Base-by-base conservation (phyloP, 2,797 vertebrate species). In the Arnoldichthys spilopterus region DNA sequence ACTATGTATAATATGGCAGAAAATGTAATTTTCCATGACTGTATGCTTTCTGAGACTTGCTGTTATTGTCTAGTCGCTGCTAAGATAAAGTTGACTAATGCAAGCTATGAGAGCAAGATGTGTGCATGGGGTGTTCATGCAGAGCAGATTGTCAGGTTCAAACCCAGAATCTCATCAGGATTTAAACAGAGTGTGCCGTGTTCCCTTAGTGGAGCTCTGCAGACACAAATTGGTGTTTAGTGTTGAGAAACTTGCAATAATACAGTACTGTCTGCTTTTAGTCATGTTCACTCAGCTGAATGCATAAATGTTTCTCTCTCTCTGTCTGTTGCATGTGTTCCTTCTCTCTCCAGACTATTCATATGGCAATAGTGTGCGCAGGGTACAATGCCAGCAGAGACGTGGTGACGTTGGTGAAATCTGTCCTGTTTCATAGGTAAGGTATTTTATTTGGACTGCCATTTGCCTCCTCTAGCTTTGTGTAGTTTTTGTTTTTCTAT, bases 351-450 rank as follows among this genome's bases (percentile, higher is more conserved):
- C 87, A 99, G 98, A 98, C 96, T 0, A 99, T 99, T 90, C 97
- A 99, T 0, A 96, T 99, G 63, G 98, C 98, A 82, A 99, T 99
- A 43, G 97, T 99, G 18, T 99, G 98, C 72, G 98, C 97, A 1
- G 97, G 97, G 4, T 99, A 99, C 90, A 99, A 99, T 0, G 98
- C 98, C 82, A 99, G 98, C 86, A 94, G 98, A 59, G 98, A 99
- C 15, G 98, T 99, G 76, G 97, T 99, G 90, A 99, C 98, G 0
- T 91, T 99, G 85, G 98, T 99, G 71, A 99, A 99, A 82, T 99
- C 98, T 0, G 97, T 99, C 84, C 94, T 99, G 34, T 99, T 99
- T 87, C 98, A 99, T 93, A 96, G 98, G 98, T 99, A 95, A 75
- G 49, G 59, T 20, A n/a, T 9, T 40, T 20, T n/a, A 34, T n/a